These are phyloP conservation scores for Tiaroga cobitis DNA, from an alignment of 2,797 vertebrate species.

Conservation along the genomic window DNA sequence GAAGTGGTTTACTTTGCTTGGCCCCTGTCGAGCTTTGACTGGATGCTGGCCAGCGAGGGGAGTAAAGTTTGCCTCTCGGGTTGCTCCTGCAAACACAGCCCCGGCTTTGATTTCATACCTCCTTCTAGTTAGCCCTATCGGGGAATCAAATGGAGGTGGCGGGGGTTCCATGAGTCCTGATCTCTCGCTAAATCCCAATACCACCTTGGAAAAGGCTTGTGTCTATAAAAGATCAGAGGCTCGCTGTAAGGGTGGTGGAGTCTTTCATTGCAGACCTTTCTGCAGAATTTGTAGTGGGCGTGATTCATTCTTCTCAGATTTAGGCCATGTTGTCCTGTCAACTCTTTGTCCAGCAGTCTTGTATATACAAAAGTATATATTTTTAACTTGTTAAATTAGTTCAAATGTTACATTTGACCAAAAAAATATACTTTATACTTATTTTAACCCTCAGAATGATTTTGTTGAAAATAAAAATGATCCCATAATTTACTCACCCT, in stretches of 20 bases:
- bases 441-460: neutral
- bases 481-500: too few relatives aligned
- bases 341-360: neutral
- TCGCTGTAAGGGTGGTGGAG: constrained; percentile 6
- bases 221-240: constrained; percentile 29
- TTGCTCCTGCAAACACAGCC: constrained; percentile 76
- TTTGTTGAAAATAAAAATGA: too few relatives aligned
- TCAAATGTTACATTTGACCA: neutral
- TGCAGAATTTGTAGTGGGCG: neutral
- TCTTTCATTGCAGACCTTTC: constrained; percentile 1
- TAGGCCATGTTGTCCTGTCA: constrained; percentile 4
- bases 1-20: constrained; percentile 78
- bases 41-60: constrained; percentile 64
- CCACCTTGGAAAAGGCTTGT: constrained; percentile 16
- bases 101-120: constrained; percentile 70
- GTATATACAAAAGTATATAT: neutral
- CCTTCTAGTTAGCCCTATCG: constrained; percentile 37
- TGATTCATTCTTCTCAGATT: neutral
- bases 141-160: constrained; percentile 20
- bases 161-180: neutral
- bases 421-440: neutral
- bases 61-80: constrained; percentile 79
- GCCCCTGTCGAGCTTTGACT: constrained; percentile 61
- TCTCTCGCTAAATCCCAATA: constrained; percentile 17
- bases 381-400: neutral